A percentile compares a stretch with the other conserved stretches of the same genome.
These are phyloP conservation scores for Phocoena phocoena DNA, from an alignment of 2,113 vertebrate species.

Conservation along the genomic window DNA sequence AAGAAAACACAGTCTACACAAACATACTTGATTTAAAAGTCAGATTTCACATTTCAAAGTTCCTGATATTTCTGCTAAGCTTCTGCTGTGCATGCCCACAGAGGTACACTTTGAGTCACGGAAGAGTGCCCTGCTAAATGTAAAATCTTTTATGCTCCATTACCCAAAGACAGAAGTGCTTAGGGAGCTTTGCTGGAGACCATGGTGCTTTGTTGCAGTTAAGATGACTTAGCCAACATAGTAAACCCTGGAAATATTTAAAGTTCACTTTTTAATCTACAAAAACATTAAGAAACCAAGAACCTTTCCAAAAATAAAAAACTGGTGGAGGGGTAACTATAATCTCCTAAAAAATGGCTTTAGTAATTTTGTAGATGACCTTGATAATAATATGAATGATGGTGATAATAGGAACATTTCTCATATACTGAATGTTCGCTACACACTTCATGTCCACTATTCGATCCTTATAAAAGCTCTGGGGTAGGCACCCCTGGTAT, in stretches of 20 bases:
- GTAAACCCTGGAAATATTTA: not conserved
- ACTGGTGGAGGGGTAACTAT: not conserved
- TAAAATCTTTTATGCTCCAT: conserved; percentile 36
- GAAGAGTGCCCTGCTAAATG: not conserved
- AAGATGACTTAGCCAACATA: not conserved
- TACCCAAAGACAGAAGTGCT: not conserved
- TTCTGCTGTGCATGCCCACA: conserved; percentile 58
- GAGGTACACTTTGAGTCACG: conserved; percentile 41
- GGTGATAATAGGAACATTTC: not conserved
- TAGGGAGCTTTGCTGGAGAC: not conserved
- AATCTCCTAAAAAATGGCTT: not conserved
- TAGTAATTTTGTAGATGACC: not conserved
- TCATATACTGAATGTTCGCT: not conserved
- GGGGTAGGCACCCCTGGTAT: not conserved
- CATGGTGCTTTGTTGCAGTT: not conserved
- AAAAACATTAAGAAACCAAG: not conserved
- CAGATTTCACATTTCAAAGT: conserved; percentile 74
- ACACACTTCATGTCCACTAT: not conserved
- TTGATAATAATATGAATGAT: not conserved
- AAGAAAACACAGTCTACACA: conserved; percentile 74
- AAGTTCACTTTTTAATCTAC: not conserved
- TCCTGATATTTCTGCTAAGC: conserved; percentile 65
- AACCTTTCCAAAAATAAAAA: conserved; percentile 3
- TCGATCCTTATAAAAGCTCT: not conserved
- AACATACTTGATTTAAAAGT: conserved; percentile 80